These are phyloP conservation scores for Myodes glareolus DNA, from an alignment of 2,113 vertebrate species.

Conservation along the genomic window DNA sequence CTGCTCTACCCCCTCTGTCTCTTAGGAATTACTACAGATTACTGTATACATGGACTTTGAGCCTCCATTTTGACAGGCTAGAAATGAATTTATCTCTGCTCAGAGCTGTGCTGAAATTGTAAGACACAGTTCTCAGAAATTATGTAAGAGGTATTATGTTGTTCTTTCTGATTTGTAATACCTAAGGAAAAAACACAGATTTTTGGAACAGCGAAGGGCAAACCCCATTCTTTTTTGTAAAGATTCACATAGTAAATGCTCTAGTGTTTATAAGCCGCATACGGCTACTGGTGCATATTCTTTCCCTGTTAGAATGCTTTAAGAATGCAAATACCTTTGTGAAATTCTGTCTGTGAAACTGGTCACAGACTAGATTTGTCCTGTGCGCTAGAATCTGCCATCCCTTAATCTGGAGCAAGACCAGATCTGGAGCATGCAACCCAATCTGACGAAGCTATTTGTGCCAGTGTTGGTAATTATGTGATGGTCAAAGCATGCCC, in stretches of 20 bases:
- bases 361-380: background rate
- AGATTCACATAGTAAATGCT: background rate
- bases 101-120: background rate
- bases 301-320: background rate
- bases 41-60: background rate
- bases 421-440: background rate
- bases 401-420: background rate
- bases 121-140: background rate
- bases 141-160: background rate
- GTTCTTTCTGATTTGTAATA: background rate
- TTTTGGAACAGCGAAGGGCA: background rate
- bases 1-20: background rate
- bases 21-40: background rate
- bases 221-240: background rate
- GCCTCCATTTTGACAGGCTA: background rate
- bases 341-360: background rate
- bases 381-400: background rate
- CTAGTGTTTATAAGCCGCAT: background rate
- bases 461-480: background rate
- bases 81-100: background rate
- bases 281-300: fast-evolving
- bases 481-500: background rate
- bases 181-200: background rate
- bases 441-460: background rate
- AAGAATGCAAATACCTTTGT: background rate